A percentile compares a stretch with the other conserved stretches of the same genome.
phyloP scores from a whole-genome alignment of 2,797 vertebrate genomes.

The Nothura maculosa region DNA sequence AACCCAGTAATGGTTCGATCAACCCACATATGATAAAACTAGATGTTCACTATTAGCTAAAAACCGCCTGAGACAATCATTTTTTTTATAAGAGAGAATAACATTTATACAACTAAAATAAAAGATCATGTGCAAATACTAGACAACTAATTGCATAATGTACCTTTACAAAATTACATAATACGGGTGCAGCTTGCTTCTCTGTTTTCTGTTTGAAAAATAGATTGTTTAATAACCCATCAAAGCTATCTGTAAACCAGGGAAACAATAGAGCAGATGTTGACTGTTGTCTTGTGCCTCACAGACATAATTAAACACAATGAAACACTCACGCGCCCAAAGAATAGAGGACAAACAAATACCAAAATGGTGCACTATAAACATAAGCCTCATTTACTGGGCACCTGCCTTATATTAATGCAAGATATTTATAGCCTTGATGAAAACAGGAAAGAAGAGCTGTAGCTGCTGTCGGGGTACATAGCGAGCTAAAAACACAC shows the following conservation, averaged over 20 bases:
- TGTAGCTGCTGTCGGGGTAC: conserved; percentile 15
- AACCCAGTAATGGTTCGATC: neutral
- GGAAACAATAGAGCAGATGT: conserved; percentile 89
- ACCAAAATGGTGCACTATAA: conserved; percentile 59
- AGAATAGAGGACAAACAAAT: conserved; percentile 81
- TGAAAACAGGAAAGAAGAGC: neutral
- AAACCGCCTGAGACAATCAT: neutral
- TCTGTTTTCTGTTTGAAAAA: conserved; percentile 83
- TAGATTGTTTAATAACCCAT: conserved; percentile 87
- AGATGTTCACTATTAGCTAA: conserved; percentile 5
- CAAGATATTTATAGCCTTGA: conserved; percentile 32
- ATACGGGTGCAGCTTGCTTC: conserved; percentile 78
- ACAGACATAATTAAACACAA: conserved; percentile 85
- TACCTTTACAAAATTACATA: conserved; percentile 78
- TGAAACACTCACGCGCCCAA: conserved; percentile 76
- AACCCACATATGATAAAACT: neutral
- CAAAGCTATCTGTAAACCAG: conserved; percentile 86
- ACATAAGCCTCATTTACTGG: conserved; percentile 66
- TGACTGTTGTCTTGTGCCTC: conserved; percentile 83
- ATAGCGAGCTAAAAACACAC: neutral
- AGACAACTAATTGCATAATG: conserved; percentile 79
- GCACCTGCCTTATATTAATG: conserved; percentile 75
- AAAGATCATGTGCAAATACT: conserved; percentile 65
- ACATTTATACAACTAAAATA: conserved; percentile 71
- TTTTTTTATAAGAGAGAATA: neutral